These are phyloP conservation scores for Kryptopterus vitreolus DNA, from an alignment of 2,797 vertebrate genomes.

Conservation along the genomic window DNA sequence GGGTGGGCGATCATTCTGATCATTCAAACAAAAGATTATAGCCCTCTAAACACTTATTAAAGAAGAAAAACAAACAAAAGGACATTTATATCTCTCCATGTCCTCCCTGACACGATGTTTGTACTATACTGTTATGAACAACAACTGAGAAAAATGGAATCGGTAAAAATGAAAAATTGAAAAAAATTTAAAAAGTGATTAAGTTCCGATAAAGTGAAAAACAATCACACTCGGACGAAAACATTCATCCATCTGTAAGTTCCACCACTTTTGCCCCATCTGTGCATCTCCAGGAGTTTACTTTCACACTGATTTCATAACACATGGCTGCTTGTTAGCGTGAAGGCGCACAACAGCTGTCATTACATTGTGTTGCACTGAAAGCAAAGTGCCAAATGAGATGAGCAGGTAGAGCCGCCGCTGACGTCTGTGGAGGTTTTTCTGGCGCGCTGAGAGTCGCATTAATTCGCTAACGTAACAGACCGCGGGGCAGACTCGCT, in stretches of 20 bases:
- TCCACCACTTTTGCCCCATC: constrained; percentile 35
- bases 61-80: background rate
- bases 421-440: constrained; percentile 66
- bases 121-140: background rate
- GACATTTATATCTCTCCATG: background rate
- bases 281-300: constrained; percentile 33
- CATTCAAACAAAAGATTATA: background rate
- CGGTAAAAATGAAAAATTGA: no score
- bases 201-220: background rate
- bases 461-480: constrained; percentile 70
- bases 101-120: background rate
- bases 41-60: background rate
- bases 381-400: constrained; percentile 62
- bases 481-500: constrained; percentile 66
- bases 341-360: constrained; percentile 13
- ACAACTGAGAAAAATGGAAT: no score
- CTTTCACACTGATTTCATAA: constrained; percentile 28
- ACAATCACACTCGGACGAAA: background rate
- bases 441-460: constrained; percentile 71
- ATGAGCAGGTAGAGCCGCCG: constrained; percentile 63
- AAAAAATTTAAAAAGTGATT: background rate
- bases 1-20: no score
- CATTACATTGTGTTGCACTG: constrained; percentile 23
- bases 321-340: constrained; percentile 30
- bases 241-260: constrained; percentile 16